These are phyloP conservation scores for Epizoanthus stellaris DNA, from an alignment of 92 coral and sea anemone genomes.

Conservation along the genomic window DNA sequence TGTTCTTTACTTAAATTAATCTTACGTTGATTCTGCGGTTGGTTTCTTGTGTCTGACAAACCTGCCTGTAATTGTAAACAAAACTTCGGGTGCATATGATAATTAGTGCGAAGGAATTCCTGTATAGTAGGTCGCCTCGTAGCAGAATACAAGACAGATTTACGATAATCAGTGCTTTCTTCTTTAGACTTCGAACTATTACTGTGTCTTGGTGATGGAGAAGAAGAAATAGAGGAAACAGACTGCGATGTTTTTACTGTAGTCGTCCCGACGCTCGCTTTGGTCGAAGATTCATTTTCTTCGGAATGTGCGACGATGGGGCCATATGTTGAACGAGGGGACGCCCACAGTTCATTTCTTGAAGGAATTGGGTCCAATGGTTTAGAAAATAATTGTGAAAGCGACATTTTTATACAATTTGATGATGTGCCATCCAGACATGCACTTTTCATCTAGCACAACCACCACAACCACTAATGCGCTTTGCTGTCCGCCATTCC, in stretches of 20 bases:
- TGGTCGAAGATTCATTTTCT: too few relatives aligned
- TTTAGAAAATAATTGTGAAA: constrained; percentile 57
- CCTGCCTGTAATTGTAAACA: constrained; percentile 25
- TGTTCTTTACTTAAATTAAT: constrained; percentile 11
- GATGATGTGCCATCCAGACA: neutral
- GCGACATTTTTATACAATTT: constrained; percentile 26
- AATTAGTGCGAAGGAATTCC: constrained; percentile 73
- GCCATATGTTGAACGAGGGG: constrained; percentile 9
- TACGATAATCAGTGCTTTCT: neutral
- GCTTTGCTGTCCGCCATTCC: constrained; percentile 45
- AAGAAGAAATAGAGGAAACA: neutral
- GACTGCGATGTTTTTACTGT: neutral
- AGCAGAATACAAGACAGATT: constrained; percentile 59
- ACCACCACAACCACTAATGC: too few relatives aligned
- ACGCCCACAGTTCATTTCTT: constrained; percentile 72
- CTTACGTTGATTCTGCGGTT: constrained; percentile 10
- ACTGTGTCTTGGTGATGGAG: neutral
- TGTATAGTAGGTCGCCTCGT: constrained; percentile 65
- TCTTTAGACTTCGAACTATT: neutral
- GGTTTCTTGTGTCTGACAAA: constrained; percentile 34
- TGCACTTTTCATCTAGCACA: too few relatives aligned
- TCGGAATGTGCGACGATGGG: neutral
- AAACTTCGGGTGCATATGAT: constrained; percentile 48
- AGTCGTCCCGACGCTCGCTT: neutral
- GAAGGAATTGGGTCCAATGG: constrained; percentile 59